phyloP scores from a whole-genome alignment of 2,888 invertebrate species.

The Drosophila borealis region DNA sequence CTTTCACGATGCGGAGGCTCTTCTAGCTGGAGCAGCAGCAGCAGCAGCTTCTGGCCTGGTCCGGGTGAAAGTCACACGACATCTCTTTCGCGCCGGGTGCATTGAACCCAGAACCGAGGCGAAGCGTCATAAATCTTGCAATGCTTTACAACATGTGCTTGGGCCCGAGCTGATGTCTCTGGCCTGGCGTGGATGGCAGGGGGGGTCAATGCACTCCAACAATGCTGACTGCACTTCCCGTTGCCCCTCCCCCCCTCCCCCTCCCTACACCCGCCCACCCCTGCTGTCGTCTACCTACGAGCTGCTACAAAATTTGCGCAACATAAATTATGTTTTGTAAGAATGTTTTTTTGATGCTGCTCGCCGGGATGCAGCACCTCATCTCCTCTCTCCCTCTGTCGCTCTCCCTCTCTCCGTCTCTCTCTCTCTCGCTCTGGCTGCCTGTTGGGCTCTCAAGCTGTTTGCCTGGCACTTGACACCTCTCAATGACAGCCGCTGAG shows the following conservation, averaged over 20 bases:
- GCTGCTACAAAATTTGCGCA: slow-evolving; percentile 70
- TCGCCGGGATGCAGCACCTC: slow-evolving; percentile 22
- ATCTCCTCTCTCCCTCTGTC: background rate
- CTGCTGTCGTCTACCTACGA: background rate
- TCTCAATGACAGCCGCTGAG: slow-evolving; percentile 79
- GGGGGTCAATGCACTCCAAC: slow-evolving; percentile 57
- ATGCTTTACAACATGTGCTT: slow-evolving; percentile 62
- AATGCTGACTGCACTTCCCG: slow-evolving; percentile 37
- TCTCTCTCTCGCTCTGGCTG: background rate
- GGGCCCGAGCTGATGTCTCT: background rate
- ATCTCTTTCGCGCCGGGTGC: slow-evolving; percentile 40
- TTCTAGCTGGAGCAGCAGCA: slow-evolving; percentile 31
- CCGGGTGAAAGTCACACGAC: slow-evolving; percentile 54
- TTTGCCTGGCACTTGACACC: slow-evolving; percentile 77
- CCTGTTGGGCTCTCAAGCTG: slow-evolving; percentile 65
- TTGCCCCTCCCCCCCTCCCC: background rate
- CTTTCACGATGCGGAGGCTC: slow-evolving; percentile 68
- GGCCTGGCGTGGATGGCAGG: slow-evolving; percentile 19
- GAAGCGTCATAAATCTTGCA: slow-evolving; percentile 73
- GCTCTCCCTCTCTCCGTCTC: background rate
- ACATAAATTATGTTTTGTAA: slow-evolving; percentile 80
- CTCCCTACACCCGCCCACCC: background rate
- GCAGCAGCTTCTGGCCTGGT: slow-evolving; percentile 1
- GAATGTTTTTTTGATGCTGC: slow-evolving; percentile 65
- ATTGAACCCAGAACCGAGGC: slow-evolving; percentile 70